phyloP scores from a whole-genome alignment of 2,113 vertebrate genomes.

The Pelecanoides urinatrix region DNA sequence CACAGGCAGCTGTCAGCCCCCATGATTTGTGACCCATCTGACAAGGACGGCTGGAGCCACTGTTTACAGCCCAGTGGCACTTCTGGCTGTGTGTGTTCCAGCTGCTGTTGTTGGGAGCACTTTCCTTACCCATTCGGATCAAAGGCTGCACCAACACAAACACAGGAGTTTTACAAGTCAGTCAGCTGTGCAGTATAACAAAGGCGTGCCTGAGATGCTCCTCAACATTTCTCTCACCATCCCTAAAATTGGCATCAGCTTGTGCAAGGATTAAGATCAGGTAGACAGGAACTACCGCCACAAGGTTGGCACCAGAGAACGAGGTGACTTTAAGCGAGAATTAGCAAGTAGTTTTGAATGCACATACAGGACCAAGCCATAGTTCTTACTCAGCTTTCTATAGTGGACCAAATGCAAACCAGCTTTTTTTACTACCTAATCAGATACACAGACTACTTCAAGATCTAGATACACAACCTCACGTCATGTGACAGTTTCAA shows the following conservation, averaged over 20 bases:
- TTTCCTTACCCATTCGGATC: slow-evolving; percentile 47
- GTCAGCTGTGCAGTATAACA: background rate
- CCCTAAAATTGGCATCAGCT: background rate
- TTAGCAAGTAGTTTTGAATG: background rate
- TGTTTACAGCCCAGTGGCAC: slow-evolving; percentile 42
- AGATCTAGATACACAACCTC: background rate
- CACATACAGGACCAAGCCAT: background rate
- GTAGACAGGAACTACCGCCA: background rate
- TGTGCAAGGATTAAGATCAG: background rate
- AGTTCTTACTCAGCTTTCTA: background rate
- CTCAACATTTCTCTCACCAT: background rate
- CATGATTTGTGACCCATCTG: slow-evolving; percentile 48
- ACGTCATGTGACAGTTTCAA: background rate
- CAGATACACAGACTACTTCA: background rate
- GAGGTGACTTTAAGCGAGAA: background rate
- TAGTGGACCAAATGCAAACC: background rate
- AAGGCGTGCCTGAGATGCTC: background rate
- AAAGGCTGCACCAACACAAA: slow-evolving; percentile 51
- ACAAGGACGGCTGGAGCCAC: background rate
- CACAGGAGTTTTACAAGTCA: background rate
- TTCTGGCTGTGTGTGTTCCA: slow-evolving; percentile 63
- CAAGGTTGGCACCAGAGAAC: background rate
- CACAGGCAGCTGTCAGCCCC: slow-evolving; percentile 68
- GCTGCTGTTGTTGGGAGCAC: slow-evolving; percentile 37
- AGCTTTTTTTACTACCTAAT: background rate